phyloP scores from a whole-genome alignment of 1,140 invertebrate genomes.

The Lucilia sericata region DNA sequence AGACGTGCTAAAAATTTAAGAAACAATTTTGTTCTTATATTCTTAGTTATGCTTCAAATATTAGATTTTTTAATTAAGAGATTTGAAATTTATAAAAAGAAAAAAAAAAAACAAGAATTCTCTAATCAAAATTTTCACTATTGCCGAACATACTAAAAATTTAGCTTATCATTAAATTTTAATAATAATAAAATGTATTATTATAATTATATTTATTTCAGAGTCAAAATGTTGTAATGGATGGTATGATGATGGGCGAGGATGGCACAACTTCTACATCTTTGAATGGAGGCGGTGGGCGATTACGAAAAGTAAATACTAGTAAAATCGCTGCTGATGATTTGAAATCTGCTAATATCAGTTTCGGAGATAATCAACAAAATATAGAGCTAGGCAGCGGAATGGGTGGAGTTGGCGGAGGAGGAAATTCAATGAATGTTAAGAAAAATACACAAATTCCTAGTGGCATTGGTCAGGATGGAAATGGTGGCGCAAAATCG shows the following conservation, averaged over 20 bases:
- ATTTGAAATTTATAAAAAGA: no score
- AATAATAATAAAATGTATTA: no score
- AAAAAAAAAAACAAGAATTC: no score
- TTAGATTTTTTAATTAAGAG: no score
- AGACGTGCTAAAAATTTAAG: no score
- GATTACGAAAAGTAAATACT: background rate
- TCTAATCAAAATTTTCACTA: no score
- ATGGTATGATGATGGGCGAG: background rate
- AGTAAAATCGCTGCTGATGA: background rate
- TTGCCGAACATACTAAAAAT: no score
- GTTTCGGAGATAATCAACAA: background rate
- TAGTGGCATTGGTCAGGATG: background rate
- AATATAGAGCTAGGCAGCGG: background rate
- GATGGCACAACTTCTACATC: background rate
- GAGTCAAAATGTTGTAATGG: background rate
- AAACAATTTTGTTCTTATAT: no score
- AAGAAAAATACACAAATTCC: background rate
- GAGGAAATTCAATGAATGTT: background rate
- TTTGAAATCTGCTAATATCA: background rate
- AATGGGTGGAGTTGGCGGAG: background rate
- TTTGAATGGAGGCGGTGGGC: background rate
- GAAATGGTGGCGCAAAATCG: background rate
- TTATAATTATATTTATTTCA: background rate
- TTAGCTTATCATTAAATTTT: no score
- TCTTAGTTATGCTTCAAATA: no score